Base-by-base conservation (phyloP, 1,140 invertebrate genomes). In the Conopomorpha cramerella region DNA sequence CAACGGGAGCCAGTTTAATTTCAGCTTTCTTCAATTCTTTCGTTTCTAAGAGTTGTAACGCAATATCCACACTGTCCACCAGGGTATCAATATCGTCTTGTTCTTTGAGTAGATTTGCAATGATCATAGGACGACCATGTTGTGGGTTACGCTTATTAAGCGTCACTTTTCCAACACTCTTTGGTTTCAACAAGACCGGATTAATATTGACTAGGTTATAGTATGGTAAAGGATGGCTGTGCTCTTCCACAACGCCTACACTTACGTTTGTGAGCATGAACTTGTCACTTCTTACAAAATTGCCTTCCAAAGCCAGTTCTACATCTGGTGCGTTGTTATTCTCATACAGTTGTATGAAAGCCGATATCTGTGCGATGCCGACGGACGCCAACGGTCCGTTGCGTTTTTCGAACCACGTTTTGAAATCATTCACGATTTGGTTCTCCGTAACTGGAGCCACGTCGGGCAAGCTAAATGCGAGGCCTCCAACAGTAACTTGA, bases 21-120 rank as follows among this genome's bases (percentile, higher is more conserved):
- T 70, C 66, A 16, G 57, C 46, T 34, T 62, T 68, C 36, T 71
- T 76, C 34, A 76, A 50, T 38, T 71, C 66, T 39, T 63, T 72
- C 3, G 67, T 73, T 34, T 71, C 55, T n/a, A 77, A 39, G 16
- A 77, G 33, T 32, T 77, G 68, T 33, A 77, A 51, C 0, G 79
- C 85, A 28, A 92, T 86, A 58, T 91, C 91, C 0, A 89, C 88
- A 1, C 90, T 91, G 61, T 95, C 92, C 1, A 93, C 82, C 13
- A 95, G 57, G 0, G 85, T 85, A 23, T 86, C 84, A 54, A 93
- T 81, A 52, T 95, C 92, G 23, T 87, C 81, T 1, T 85, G 82
- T 39, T 93, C 87, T n/a, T 84, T 82, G 29, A 96, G 84, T 42
- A 96, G 93, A 57, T 94, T 95, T 0, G 96, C 93, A 66, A 94